These are phyloP conservation scores for Nasonia giraulti DNA, from an alignment of 1,140 invertebrate genomes.

Conservation along the genomic window DNA sequence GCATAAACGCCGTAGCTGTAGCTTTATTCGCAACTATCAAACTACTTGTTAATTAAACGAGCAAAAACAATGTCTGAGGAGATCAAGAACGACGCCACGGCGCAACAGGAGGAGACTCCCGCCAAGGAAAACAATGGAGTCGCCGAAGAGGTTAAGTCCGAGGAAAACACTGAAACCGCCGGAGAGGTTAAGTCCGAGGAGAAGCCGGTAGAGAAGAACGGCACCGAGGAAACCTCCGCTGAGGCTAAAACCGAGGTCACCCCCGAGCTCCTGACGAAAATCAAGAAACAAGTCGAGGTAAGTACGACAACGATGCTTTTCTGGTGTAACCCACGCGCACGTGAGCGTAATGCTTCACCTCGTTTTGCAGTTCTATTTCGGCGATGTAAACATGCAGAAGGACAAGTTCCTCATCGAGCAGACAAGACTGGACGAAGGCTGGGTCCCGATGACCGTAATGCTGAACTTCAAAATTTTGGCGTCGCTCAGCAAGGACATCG, in stretches of 20 bases:
- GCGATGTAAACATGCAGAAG: conserved; percentile 90
- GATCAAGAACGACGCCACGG: conserved; percentile 52
- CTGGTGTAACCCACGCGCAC: background rate
- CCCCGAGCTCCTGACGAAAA: conserved; percentile 60
- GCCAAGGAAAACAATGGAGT: conserved; percentile 41
- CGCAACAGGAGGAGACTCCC: conserved; percentile 51
- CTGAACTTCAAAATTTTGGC: conserved; percentile 92
- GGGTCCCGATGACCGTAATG: conserved; percentile 89
- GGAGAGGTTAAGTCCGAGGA: conserved; percentile 30
- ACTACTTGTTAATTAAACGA: background rate
- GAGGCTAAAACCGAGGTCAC: conserved; percentile 57
- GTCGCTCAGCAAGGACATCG: conserved; percentile 80
- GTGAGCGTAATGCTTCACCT: background rate
- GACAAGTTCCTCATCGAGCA: conserved; percentile 94
- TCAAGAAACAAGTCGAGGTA: conserved; percentile 69
- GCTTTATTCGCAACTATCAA: background rate
- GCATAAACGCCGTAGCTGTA: background rate
- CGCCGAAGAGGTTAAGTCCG: conserved; percentile 50
- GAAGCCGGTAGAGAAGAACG: conserved; percentile 11
- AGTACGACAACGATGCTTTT: background rate
- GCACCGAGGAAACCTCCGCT: conserved; percentile 16
- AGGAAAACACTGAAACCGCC: conserved; percentile 22
- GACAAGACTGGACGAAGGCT: conserved; percentile 88
- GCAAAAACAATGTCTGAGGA: conserved; percentile 43
- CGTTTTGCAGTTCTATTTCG: conserved; percentile 81